phyloP scores from a whole-genome alignment of 2,888 invertebrate species.

The Meteorus cinctellus region DNA sequence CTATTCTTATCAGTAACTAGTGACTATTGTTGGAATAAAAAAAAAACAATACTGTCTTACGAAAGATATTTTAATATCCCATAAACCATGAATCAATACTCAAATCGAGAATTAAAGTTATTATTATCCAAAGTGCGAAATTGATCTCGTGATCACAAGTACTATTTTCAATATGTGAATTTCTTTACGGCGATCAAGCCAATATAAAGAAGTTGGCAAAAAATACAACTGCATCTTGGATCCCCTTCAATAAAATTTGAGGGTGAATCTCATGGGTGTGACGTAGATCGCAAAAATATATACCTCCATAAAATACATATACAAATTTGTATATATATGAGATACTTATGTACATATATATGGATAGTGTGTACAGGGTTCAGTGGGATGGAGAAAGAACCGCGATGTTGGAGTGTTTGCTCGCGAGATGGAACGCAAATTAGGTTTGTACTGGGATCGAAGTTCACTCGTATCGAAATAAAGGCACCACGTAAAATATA shows the following conservation, averaged over 20 bases:
- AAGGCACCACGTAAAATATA: constrained; percentile 68
- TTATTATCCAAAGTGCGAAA: too few relatives aligned
- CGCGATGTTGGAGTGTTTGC: constrained; percentile 63
- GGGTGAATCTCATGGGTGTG: constrained; percentile 28
- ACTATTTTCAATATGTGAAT: too few relatives aligned
- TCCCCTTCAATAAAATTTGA: not conserved
- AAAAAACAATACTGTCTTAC: too few relatives aligned
- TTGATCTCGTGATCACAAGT: too few relatives aligned
- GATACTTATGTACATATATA: constrained; percentile 4
- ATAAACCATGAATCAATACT: too few relatives aligned
- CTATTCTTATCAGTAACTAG: too few relatives aligned
- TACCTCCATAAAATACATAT: constrained; percentile 19
- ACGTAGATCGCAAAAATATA: constrained; percentile 16
- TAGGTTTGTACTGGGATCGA: constrained; percentile 70
- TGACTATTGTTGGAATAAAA: too few relatives aligned
- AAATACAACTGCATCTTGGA: constrained; percentile 4
- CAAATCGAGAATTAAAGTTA: too few relatives aligned
- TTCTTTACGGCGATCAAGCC: too few relatives aligned
- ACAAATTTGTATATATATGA: not conserved
- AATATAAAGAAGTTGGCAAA: not conserved
- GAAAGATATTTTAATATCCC: too few relatives aligned
- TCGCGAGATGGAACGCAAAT: constrained; percentile 71
- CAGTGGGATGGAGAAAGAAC: not conserved
- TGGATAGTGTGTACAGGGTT: not conserved
- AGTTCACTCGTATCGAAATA: constrained; percentile 68